Conservation (phyloP, 2,888 invertebrate species). For the Limnephilus rhombicus region DNA sequence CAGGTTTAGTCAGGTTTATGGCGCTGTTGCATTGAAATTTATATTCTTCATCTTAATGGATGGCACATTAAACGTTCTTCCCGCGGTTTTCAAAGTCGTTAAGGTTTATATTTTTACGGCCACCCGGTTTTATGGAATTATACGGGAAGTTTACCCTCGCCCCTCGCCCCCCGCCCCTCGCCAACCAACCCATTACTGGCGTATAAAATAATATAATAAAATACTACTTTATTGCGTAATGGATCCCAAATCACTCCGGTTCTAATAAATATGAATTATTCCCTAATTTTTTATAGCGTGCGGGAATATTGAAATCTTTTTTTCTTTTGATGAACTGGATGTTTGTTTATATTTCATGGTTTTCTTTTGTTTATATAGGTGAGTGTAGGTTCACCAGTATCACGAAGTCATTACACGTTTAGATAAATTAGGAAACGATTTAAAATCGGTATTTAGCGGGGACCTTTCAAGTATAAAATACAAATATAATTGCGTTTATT, state of each 20-base stretch:
- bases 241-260: neutral
- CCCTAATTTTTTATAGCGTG: neutral
- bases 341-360: neutral
- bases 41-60: conserved; percentile 33
- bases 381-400: too few species aligned
- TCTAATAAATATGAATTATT: neutral
- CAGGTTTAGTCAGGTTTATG: conserved; percentile 21
- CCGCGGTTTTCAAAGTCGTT: conserved; percentile 37
- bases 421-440: too few species aligned
- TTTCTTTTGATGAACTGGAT: neutral
- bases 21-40: conserved; percentile 38
- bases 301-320: neutral
- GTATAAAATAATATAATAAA: conserved; percentile 27
- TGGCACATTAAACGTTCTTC: conserved; percentile 35
- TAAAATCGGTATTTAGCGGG: too few species aligned
- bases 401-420: too few species aligned
- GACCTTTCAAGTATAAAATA: too few species aligned
- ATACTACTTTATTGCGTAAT: conserved; percentile 7
- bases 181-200: conserved; percentile 21
- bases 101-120: conserved; percentile 46
- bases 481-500: too few species aligned
- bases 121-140: conserved; percentile 41
- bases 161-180: neutral
- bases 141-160: conserved; percentile 9
- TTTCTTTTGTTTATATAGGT: neutral